phyloP scores from a whole-genome alignment of 2,113 vertebrate genomes.

The Brevimyrus niger region DNA sequence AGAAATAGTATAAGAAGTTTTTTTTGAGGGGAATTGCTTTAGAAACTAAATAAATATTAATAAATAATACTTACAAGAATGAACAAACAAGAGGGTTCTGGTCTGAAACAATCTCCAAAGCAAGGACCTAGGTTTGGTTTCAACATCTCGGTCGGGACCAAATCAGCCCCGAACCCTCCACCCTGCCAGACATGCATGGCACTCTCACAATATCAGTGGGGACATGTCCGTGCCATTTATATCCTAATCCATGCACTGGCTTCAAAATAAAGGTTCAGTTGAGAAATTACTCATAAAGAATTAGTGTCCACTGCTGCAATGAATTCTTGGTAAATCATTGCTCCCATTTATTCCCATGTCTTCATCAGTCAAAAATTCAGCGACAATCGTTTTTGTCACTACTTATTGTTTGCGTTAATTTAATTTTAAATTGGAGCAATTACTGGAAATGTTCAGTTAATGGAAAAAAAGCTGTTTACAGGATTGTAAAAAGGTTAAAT shows the following conservation, averaged over 20 bases:
- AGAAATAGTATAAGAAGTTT: constrained; percentile 24
- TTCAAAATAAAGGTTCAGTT: background rate
- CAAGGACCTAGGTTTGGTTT: background rate
- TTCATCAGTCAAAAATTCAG: background rate
- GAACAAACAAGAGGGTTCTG: background rate
- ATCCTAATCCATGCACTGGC: background rate
- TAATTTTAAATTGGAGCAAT: background rate
- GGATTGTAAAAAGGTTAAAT: background rate
- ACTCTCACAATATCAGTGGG: background rate
- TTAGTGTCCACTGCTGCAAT: background rate
- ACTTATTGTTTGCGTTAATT: constrained; percentile 1
- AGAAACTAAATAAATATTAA: constrained; percentile 13
- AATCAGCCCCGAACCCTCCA: background rate
- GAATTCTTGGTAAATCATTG: background rate
- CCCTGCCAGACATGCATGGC: background rate
- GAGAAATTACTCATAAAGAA: background rate
- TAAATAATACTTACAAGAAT: background rate
- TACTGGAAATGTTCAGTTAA: background rate
- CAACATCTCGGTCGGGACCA: background rate
- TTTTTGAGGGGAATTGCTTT: background rate
- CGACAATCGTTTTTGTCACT: background rate
- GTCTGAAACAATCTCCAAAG: background rate
- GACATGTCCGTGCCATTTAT: background rate
- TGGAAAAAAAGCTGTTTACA: background rate
- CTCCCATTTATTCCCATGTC: background rate